Percentiles rank a stretch among this genome's conserved stretches.
phyloP scores from a whole-genome alignment of 2,113 vertebrate genomes.

The Burhinus oedicnemus region DNA sequence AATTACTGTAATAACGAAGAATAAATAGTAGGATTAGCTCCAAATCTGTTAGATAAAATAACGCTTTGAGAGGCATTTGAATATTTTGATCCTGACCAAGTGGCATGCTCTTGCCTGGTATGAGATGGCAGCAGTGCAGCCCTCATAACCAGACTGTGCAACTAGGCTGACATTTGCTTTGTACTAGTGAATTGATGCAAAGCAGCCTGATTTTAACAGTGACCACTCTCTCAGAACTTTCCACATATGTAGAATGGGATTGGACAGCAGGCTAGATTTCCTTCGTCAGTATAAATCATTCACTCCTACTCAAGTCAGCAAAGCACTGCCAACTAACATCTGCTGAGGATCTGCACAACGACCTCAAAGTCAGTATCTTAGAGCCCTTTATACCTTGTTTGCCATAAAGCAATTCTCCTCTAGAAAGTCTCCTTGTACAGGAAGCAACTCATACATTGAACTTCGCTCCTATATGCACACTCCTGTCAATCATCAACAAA shows the following conservation, averaged over 20 bases:
- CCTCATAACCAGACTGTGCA: not conserved
- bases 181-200: not conserved
- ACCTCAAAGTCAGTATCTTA: not conserved
- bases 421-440: not conserved
- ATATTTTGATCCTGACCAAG: not conserved
- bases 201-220: not conserved
- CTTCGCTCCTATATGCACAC: not conserved
- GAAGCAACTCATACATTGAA: not conserved
- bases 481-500: not conserved
- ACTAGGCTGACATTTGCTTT: not conserved
- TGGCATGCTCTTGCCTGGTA: not conserved
- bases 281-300: not conserved
- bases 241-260: not conserved
- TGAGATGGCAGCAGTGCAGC: not conserved
- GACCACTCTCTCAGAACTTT: not conserved
- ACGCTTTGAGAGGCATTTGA: not conserved
- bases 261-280: not conserved
- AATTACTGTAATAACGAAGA: not conserved
- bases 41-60: not conserved
- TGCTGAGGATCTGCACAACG: not conserved
- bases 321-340: not conserved
- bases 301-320: not conserved
- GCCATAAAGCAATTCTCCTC: not conserved
- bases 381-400: not conserved
- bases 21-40: constrained; percentile 9